Evolutionary conservation across 2,888 invertebrate species (phyloP), one percentile per base, ranked within the genome.

Genomic region (Stenurella melanura): DNA sequence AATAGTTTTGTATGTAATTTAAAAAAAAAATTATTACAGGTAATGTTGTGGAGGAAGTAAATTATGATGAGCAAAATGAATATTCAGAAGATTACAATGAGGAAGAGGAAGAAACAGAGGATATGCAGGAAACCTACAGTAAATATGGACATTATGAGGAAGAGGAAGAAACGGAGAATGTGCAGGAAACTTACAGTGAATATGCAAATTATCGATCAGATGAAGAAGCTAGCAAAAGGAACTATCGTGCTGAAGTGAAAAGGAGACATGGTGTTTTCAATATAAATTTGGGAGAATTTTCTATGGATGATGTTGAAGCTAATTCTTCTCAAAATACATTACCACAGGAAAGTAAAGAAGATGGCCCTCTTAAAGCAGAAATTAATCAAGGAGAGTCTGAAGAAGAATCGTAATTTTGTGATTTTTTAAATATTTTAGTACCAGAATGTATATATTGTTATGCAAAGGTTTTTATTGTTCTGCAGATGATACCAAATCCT

Each of bases 211-310:
- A 42, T 11, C 56, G 69, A 4, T 5, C 9, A 15, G 18, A 17
- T 18, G 69, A 69, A 10, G 30, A 64, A 21, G 63, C 57, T 2
- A 10, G 38, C 17, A 58, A 67, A 15, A 63, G 67, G 12, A 50
- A 54, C 1, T 70, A 60, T 19, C 60, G 42, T 4, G 70, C 34
- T 6, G 67, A 60, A 7, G 67, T 67, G 3, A 26, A 50, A 12
- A 70, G 60, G 5, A 71, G 73, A 30, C 72, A 67, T 18, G 76
- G 76, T 18, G 73, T 76, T 21, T 76, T 76, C 57, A 73, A 69
- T 21, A 73, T 76, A 67, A 76, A 76, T 50, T 57, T 76, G 30
- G 76, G 76, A 9, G 76, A 76, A 57, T 76, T 76, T 66, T 73
- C 76, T 11, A 63, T 75, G 38, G 75, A 75, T 50, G 75, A 75